Evolutionary conservation across 2,113 vertebrate species (phyloP).

Genomic region (Dolichallabes microphthalmus): DNA sequence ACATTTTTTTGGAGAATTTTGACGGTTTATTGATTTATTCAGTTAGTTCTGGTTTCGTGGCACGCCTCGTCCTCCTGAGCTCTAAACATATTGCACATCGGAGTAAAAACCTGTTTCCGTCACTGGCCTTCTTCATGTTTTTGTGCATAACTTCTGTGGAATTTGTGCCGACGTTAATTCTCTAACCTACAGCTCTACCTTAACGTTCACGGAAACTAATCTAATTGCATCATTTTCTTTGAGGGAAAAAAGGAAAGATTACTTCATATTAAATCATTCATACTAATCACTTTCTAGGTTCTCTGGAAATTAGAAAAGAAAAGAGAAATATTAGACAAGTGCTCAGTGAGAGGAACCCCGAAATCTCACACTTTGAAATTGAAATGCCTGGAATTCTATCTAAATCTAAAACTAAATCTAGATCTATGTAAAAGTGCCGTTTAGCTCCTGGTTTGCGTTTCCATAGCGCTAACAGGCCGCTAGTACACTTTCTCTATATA

Average conservation of each 20-base stretch:
- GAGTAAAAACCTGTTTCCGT: conserved; percentile 62
- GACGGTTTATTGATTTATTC: neutral
- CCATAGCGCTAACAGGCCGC: neutral
- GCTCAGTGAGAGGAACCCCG: conserved; percentile 7
- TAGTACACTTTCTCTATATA: neutral
- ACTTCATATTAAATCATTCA: conserved; percentile 17
- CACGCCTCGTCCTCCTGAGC: neutral
- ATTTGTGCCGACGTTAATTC: neutral
- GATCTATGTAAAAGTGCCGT: neutral
- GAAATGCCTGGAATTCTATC: neutral
- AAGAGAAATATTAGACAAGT: neutral
- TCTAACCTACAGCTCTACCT: neutral
- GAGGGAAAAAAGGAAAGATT: neutral
- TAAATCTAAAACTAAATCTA: neutral
- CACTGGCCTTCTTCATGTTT: conserved; percentile 51
- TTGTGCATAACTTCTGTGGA: conserved; percentile 44
- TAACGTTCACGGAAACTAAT: neutral
- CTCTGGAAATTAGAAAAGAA: neutral
- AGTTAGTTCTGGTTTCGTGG: conserved; percentile 59
- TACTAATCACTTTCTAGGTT: conserved; percentile 10
- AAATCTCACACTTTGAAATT: neutral
- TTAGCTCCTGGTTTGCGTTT: neutral
- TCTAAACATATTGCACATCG: conserved; percentile 72
- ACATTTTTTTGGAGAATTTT: neutral
- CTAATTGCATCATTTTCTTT: conserved; percentile 23